Base-by-base conservation (phyloP, 2,888 invertebrate genomes). In the Crepidodera aurea region DNA sequence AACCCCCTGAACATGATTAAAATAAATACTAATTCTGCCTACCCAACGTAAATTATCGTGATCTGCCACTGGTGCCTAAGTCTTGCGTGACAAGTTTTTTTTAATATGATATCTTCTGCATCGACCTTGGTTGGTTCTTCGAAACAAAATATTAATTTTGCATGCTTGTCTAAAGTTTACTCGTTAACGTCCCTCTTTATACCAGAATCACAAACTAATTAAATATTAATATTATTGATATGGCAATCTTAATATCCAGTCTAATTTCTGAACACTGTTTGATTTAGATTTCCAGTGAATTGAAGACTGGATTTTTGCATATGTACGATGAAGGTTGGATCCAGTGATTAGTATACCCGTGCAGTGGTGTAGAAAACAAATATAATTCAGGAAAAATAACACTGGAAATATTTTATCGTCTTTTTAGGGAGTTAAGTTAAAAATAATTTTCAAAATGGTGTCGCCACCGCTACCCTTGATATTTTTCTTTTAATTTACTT, bases 141-240 rank as follows among this genome's bases (percentile, higher is more conserved):
- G 55, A 56, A 56, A 44, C 34, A 13, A 22, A 56, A 56, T 56
- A 56, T 56, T 22, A 18, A 46, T 56, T 56, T 56, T 46, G 46
- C 46, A 46, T 37, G 55, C 55, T 22, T 56, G 55, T 56, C 55
- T 34, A 34, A 32, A 19, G 32, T 56, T 56, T 27, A 22, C 19
- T 34, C 22, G 22, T 46, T 56, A 56, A 56, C 55, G 46, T 18
- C 55, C 46, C 40, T 32, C 44, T 56, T 56, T 56, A 37, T 46
- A 22, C 19, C 13, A 34, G 34, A 44, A n/a, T 18, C 48, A 13
- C 48, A 27, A 48, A 48, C 55, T 32, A 56, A 56, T 56, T 46
- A 56, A 46, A 29, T 32, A 29, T 42, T 25, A 15, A 5, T 42
- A n/a, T 37, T 22, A 18, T 8, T 3, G 16, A 51, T 37, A 48